Conservation (phyloP, 1,140 invertebrate genomes). For the Eriocheir sinensis region DNA sequence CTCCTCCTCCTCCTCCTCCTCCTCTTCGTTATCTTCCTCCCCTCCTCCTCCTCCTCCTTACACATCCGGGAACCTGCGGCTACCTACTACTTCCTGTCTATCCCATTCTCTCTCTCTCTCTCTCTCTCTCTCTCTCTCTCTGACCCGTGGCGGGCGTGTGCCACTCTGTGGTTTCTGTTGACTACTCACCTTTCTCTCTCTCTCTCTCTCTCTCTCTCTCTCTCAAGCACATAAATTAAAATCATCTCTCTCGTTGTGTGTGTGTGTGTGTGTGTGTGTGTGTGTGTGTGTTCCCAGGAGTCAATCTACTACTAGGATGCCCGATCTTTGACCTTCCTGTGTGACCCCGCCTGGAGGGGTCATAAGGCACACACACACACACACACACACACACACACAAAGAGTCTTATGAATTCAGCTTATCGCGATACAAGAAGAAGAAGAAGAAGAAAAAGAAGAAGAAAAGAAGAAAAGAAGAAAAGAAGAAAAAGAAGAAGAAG, state of each 20-base stretch:
- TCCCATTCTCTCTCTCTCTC: constrained; percentile 41
- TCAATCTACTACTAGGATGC: background rate
- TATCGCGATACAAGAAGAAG: too few relatives aligned
- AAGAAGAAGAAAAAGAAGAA: too few relatives aligned
- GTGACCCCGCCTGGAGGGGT: background rate
- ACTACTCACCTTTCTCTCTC: background rate
- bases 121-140: constrained; percentile 46
- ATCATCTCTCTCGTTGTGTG: constrained; percentile 1
- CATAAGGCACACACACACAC: background rate
- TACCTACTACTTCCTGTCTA: constrained; percentile 7
- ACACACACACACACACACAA: constrained; percentile 23
- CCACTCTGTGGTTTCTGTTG: background rate
- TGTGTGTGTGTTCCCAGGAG: constrained; percentile 7
- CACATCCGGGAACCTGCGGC: constrained; percentile 9
- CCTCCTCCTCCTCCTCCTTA: background rate
- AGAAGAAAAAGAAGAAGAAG: too few relatives aligned
- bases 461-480: too few relatives aligned
- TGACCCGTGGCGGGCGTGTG: background rate
- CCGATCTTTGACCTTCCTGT: background rate
- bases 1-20: background rate
- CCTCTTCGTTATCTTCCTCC: background rate
- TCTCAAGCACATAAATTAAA: too few relatives aligned
- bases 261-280: constrained; percentile 22
- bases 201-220: background rate
- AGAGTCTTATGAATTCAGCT: too few relatives aligned